Evolutionary conservation across 2,888 invertebrate genomes (phyloP).

Genomic region (Pandemis heparana): DNA sequence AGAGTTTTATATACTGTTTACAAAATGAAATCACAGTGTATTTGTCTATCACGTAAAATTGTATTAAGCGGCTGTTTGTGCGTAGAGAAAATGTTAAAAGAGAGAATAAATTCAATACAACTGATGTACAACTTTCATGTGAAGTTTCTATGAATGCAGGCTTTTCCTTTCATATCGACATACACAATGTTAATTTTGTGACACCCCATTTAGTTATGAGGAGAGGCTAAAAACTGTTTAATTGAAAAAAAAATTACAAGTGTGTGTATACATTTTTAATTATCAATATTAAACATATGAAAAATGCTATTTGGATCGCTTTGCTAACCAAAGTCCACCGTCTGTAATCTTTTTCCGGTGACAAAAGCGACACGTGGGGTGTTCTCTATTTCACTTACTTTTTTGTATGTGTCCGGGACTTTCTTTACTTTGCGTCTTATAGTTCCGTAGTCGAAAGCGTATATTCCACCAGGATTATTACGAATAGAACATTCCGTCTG

Average conservation of each 20-base stretch:
- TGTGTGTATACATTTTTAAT: slow-evolving; percentile 2
- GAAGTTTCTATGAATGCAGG: slow-evolving; percentile 60
- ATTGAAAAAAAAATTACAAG: neutral
- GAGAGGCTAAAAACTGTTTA: neutral
- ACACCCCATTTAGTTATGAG: too few relatives aligned
- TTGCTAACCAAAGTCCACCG: slow-evolving; percentile 80
- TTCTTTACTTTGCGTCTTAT: slow-evolving; percentile 71
- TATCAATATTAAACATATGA: neutral
- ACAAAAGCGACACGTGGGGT: slow-evolving; percentile 85
- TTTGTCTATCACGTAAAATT: slow-evolving; percentile 81
- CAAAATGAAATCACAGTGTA: slow-evolving; percentile 83
- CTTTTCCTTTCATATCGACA: neutral
- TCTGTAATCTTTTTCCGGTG: slow-evolving; percentile 84
- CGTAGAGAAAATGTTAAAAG: slow-evolving; percentile 78
- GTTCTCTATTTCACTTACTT: slow-evolving; percentile 67
- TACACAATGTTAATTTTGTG: too few relatives aligned
- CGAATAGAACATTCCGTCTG: slow-evolving; percentile 85
- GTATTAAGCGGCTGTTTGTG: slow-evolving; percentile 82
- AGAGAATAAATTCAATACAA: slow-evolving; percentile 82
- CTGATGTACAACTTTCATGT: slow-evolving; percentile 80
- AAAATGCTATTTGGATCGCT: slow-evolving; percentile 45
- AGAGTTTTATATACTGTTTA: slow-evolving; percentile 85
- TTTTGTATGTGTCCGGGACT: slow-evolving; percentile 63
- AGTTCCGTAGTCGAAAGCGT: slow-evolving; percentile 84
- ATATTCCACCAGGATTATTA: slow-evolving; percentile 84